Evolutionary conservation across 2,113 vertebrate genomes (phyloP), one percentile per base, ranked within the genome.

Genomic region (Mustela nigripes): DNA sequence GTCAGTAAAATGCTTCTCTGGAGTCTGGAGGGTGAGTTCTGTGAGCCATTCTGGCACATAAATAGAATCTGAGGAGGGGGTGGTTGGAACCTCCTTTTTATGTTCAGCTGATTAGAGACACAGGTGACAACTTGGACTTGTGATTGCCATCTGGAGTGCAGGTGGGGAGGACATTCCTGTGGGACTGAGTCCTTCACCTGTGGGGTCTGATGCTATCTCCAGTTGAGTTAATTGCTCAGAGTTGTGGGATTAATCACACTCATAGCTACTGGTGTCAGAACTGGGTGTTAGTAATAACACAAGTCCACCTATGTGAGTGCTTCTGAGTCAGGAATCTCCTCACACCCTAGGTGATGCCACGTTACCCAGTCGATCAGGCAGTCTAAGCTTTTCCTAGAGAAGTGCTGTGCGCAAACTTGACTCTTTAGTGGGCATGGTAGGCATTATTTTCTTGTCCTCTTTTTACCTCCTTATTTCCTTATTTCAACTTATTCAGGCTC

Each of bases 351-450:
- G 31, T 19, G 36, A 74, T 7, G 5, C 2, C 18, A 4, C 21
- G 5, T 1, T 2, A 3, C 36, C 5, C 3, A 50, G 28, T 69
- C 53, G 26, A 22, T 76, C 33, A 16, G 60, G 76, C 24, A 8
- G 67, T 19, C 39, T 85, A 53, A 81, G 10, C 12, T 63, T 31
- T 79, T 67, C 84, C n/a, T 62, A 11, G 36, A 74, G 67, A 83
- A 79, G 42, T 2, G 26, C 50, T 24, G 2, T 21, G 2, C 1
- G 8, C 71, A 48, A 22, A 42, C 62, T 31, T 62, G 42, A 67
- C 62, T 28, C 76, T 58, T 14, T 0, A 24, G 14, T 4, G 4
- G 42, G 14, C 0, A 19, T 11, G 33, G 15, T 0, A 18, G 24
- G 8, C 26, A 87, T 8, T 1, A 50, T 58, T 58, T 18, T 53